Percentiles rank a stretch among this genome's conserved stretches.
Conservation (phyloP, 2,113 vertebrate species). For the Xiphophorus couchianus region DNA sequence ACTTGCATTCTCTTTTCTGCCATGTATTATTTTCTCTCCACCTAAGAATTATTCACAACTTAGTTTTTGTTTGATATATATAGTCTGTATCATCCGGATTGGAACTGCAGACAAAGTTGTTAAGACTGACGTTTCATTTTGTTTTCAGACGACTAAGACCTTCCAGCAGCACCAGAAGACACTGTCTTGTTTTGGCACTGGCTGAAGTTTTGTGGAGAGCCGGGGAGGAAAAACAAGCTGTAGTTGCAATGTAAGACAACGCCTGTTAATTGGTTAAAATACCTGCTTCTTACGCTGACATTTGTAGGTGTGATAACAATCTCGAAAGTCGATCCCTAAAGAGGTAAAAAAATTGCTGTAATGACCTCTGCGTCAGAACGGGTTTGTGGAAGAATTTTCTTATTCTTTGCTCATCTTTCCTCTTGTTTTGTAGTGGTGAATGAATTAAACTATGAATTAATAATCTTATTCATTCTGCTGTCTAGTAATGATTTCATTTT, state of each 20-base stretch:
- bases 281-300: not conserved
- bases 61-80: not conserved
- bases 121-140: conserved; percentile 29
- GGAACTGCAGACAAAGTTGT: not conserved
- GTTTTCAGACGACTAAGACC: conserved; percentile 70
- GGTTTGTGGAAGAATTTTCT: not conserved
- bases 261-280: not conserved
- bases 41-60: not conserved
- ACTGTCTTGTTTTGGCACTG: conserved; percentile 82
- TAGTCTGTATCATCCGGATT: not conserved
- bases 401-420: not conserved
- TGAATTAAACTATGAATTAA: not conserved
- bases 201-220: conserved; percentile 91
- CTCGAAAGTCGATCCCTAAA: not conserved
- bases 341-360: not conserved
- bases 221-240: conserved; percentile 80
- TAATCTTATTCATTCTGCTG: not conserved
- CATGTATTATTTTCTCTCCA: not conserved
- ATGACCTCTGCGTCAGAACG: not conserved
- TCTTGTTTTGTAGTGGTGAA: not conserved
- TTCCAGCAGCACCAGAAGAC: conserved; percentile 75
- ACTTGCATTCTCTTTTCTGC: not conserved
- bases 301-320: not conserved
- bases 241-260: conserved; percentile 86
- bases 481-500: not conserved